phyloP scores from a whole-genome alignment of 2,888 invertebrate species.

The Campopleginae sp. region DNA sequence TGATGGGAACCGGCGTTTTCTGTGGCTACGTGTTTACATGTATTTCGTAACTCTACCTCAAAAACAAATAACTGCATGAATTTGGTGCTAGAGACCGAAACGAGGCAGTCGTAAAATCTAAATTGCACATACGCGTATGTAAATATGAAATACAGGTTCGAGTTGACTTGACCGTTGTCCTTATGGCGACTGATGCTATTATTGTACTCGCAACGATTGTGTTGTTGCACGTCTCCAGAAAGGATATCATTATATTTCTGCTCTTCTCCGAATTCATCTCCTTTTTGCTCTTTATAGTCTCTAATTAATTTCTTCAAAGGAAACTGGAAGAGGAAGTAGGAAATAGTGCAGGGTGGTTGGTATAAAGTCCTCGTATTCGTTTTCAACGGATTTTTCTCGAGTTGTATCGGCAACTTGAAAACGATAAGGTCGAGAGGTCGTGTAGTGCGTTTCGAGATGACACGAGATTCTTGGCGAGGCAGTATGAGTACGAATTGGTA shows the following conservation, averaged over 20 bases:
- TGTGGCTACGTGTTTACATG: not conserved
- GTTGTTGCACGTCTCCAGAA: not conserved
- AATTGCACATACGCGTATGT: not conserved
- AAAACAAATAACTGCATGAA: not conserved
- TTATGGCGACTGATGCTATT: not conserved
- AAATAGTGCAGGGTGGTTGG: not conserved
- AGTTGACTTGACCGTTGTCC: not conserved
- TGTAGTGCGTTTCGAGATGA: slow-evolving; percentile 38
- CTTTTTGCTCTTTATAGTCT: not conserved
- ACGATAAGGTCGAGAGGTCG: slow-evolving; percentile 4
- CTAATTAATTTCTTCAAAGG: not conserved
- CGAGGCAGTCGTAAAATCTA: not conserved
- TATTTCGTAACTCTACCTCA: not conserved
- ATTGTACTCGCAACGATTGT: not conserved
- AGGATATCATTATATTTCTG: not conserved
- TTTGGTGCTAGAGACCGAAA: not conserved
- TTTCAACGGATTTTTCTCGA: not conserved
- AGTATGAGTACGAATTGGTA: slow-evolving; percentile 2
- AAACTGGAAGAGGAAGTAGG: too few species aligned
- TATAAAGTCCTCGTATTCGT: not conserved
- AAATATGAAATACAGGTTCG: not conserved
- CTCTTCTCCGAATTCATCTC: not conserved
- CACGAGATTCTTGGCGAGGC: slow-evolving; percentile 35
- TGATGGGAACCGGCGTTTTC: not conserved
- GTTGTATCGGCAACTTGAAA: slow-evolving; percentile 16